Base-by-base conservation (phyloP, 2,797 vertebrate species). In the Dicrostonyx torquatus region DNA sequence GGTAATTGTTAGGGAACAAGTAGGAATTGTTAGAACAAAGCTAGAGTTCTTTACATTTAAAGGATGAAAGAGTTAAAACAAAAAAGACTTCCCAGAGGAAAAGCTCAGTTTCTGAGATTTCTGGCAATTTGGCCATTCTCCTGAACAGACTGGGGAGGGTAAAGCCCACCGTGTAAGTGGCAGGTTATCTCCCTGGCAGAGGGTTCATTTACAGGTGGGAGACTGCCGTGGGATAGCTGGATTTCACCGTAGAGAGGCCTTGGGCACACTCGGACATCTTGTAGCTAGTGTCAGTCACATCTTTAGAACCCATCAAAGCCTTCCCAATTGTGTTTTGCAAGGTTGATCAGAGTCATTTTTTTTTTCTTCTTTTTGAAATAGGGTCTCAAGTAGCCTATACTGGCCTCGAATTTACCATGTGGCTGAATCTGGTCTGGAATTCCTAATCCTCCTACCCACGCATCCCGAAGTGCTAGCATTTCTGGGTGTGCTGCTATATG, bases 251-350 rank as follows among this genome's bases (percentile, higher is more conserved):
- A 1, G 84, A 6, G 12, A 37, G 64, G 20, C 50, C 37, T 29
- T 75, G 26, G 0, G 1, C 9, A 8, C 11, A 29, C 24, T 37
- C 0, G 0, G 37, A 8, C 62, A 0, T 55, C 76, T 40, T 29
- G 77, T 1, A 15, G 40, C 29, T 45, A 4, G 8, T 11, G 18
- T 22, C 26, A 0, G 17, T 31, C 62, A 6, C 43, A 20, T 3
- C 60, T 60, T 77, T 15, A 24, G 29, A 88, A 92, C 24, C 48
- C 37, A 6, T 2, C 10, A 22, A 6, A 14, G 53, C 29, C 31
- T 29, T 24, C 55, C 22, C 31, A 66, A 45, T 24, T 29, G 45
- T 5, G 5, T 64, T 43, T 72, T 26, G 45, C 66, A 66, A 55
- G n/a, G 37, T 31, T 77, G 12, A 22, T 60, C 68, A 40, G 40